Percentiles rank a stretch among this genome's conserved stretches.
Conservation (phyloP, 2,888 invertebrate species). For the Lucinisca nassula region DNA sequence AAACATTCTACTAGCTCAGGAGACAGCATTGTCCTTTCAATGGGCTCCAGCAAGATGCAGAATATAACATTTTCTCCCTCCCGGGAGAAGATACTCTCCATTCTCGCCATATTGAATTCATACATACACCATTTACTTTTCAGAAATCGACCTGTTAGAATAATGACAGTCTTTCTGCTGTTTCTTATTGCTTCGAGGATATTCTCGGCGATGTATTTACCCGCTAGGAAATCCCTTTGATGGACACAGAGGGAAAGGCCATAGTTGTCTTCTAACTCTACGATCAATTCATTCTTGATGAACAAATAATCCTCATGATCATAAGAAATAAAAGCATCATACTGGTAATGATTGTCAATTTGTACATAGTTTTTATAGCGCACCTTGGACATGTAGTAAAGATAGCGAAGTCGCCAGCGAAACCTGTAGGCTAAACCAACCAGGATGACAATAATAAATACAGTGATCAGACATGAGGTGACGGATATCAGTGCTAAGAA, state of each 20-base stretch:
- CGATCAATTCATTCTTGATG: conserved; percentile 22
- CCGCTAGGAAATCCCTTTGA: conserved; percentile 71
- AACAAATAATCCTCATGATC: conserved; percentile 42
- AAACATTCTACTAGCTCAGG: neutral
- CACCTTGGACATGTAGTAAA: conserved; percentile 41
- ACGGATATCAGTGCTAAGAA: conserved; percentile 1
- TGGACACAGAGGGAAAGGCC: conserved; percentile 70
- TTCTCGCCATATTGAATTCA: conserved; percentile 73
- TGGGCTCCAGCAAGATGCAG: neutral
- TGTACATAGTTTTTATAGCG: conserved; percentile 34
- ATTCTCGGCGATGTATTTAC: conserved; percentile 69
- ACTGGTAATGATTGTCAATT: conserved; percentile 19
- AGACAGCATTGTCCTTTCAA: neutral
- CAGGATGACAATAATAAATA: conserved; percentile 37
- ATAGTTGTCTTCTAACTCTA: conserved; percentile 22
- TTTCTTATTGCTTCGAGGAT: conserved; percentile 68
- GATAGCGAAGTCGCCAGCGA: conserved; percentile 67
- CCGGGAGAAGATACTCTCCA: conserved; percentile 66
- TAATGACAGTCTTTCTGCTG: conserved; percentile 71
- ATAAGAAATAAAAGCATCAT: conserved; percentile 57
- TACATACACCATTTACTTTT: conserved; percentile 72
- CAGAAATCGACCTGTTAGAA: conserved; percentile 67
- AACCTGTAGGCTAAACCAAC: conserved; percentile 49
- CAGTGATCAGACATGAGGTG: conserved; percentile 17
- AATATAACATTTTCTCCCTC: neutral